Evolutionary conservation across 2,888 invertebrate genomes (phyloP).

Genomic region (Rosalia funebris): DNA sequence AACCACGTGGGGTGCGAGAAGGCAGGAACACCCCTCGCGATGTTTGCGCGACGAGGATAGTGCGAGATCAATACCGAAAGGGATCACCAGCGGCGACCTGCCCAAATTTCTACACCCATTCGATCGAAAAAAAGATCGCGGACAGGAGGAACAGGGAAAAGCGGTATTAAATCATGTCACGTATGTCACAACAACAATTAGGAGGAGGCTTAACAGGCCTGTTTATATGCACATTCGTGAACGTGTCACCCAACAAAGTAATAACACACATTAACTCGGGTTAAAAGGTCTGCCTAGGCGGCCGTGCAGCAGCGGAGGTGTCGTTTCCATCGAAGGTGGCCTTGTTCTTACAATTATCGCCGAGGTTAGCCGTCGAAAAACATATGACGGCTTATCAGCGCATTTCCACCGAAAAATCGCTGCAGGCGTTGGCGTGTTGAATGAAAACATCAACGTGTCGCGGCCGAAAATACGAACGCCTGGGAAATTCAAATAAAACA

Average conservation of each 20-base stretch:
- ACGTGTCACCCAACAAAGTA: slow-evolving; percentile 34
- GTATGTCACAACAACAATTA: not conserved
- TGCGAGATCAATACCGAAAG: slow-evolving; percentile 53
- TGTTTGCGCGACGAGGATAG: slow-evolving; percentile 44
- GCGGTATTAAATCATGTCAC: not conserved
- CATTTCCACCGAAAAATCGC: slow-evolving; percentile 16
- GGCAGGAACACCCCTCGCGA: slow-evolving; percentile 34
- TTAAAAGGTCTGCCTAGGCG: slow-evolving; percentile 35
- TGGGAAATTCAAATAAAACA: slow-evolving; percentile 23
- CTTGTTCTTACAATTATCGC: slow-evolving; percentile 38
- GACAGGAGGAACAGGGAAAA: not conserved
- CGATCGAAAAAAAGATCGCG: slow-evolving; percentile 13
- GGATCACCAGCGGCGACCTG: slow-evolving; percentile 38
- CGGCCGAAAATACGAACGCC: not conserved
- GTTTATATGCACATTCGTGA: slow-evolving; percentile 17
- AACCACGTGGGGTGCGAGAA: slow-evolving; percentile 48
- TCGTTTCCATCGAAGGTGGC: slow-evolving; percentile 37
- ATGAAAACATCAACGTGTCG: slow-evolving; percentile 17
- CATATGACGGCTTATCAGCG: slow-evolving; percentile 5
- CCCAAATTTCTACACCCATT: slow-evolving; percentile 33
- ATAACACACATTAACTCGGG: slow-evolving; percentile 34
- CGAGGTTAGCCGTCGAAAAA: slow-evolving; percentile 18
- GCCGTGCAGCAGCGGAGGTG: slow-evolving; percentile 33
- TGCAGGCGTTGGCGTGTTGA: slow-evolving; percentile 18
- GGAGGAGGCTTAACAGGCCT: not conserved